These are phyloP conservation scores for Gephyroberyx darwinii DNA, from an alignment of 2,797 vertebrate genomes.

Conservation along the genomic window DNA sequence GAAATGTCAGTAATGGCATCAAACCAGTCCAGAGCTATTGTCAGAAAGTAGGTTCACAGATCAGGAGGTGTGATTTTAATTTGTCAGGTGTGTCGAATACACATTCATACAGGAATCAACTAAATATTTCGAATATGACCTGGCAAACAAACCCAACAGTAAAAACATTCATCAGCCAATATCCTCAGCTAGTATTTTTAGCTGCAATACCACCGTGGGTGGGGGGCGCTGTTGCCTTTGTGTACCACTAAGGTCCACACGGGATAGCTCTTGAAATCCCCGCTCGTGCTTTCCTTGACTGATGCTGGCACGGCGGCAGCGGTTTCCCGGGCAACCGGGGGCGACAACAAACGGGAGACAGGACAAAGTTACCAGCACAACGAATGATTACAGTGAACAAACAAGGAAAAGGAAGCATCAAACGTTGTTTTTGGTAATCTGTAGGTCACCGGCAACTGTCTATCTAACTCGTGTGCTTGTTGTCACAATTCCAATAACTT, in stretches of 20 bases:
- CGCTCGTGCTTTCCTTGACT: constrained; percentile 7
- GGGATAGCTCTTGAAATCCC: constrained; percentile 6
- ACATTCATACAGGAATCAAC: no score
- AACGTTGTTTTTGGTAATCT: neutral
- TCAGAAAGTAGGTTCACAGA: no score
- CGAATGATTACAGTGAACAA: neutral
- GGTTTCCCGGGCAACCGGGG: constrained; percentile 70
- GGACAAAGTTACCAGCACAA: constrained; percentile 6
- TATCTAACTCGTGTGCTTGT: neutral
- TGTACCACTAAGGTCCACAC: neutral
- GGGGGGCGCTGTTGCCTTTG: constrained; percentile 54
- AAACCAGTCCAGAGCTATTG: no score
- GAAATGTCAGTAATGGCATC: no score
- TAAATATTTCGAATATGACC: no score
- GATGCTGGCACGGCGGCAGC: neutral
- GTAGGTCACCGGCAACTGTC: neutral
- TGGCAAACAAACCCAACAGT: no score
- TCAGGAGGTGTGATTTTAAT: no score
- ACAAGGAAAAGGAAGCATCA: no score
- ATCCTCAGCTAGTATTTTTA: no score
- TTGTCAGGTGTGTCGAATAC: no score
- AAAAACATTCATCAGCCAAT: no score
- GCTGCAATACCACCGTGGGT: no score
- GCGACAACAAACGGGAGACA: constrained; percentile 60
- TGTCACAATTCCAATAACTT: neutral